Conservation (phyloP, 2,113 vertebrate species). For the Hydropotes inermis region DNA sequence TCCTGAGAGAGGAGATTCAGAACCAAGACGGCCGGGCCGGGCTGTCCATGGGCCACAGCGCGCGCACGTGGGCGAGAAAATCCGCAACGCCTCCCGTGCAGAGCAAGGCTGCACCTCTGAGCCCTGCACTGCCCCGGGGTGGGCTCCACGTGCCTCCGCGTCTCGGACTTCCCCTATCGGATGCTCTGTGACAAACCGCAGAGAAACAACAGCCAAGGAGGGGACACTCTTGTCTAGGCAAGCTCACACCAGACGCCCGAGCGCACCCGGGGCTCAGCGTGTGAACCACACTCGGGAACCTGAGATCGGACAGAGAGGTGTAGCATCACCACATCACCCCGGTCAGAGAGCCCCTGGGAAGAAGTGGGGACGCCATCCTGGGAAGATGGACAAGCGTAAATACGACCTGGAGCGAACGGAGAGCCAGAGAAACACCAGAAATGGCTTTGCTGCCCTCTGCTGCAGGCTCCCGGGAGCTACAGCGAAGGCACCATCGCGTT, state of each 20-base stretch:
- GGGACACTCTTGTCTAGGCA: no score
- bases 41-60: not conserved
- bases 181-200: not conserved
- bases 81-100: rapidly evolving
- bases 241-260: not conserved
- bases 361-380: not conserved
- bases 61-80: not conserved
- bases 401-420: not conserved
- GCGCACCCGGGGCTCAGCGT: not conserved
- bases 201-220: not conserved
- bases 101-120: not conserved
- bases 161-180: rapidly evolving
- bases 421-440: slow-evolving; percentile 1
- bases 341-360: not conserved
- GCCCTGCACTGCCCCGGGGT: not conserved
- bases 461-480: slow-evolving; percentile 28
- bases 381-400: not conserved
- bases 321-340: no score
- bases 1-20: not conserved
- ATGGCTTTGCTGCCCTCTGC: slow-evolving; percentile 79
- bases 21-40: not conserved
- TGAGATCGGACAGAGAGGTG: not conserved
- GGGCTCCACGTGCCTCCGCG: not conserved
- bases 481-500: no score
- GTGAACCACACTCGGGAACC: rapidly evolving